A percentile compares a stretch with the other conserved stretches of the same genome.
phyloP scores from a whole-genome alignment of 1,140 invertebrate species.

The Caenorhabditis remanei region DNA sequence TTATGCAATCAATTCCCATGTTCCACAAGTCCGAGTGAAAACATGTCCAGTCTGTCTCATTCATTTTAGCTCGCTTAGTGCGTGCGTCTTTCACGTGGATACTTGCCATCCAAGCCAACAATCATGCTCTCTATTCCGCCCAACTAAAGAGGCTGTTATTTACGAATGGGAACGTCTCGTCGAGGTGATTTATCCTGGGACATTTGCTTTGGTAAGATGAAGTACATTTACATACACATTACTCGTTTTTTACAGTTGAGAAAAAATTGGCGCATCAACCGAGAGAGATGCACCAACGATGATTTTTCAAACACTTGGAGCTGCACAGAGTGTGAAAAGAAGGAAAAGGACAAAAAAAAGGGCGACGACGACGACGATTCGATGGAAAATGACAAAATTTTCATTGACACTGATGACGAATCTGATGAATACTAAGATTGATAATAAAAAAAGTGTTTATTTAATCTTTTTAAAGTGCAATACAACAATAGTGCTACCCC shows the following conservation, averaged over 20 bases:
- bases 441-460: background rate
- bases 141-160: background rate
- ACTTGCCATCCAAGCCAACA: background rate
- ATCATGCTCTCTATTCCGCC: background rate
- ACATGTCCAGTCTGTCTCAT: background rate
- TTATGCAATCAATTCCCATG: background rate
- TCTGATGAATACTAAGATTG: background rate
- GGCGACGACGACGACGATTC: no score
- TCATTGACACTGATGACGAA: background rate
- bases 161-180: background rate
- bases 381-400: no score
- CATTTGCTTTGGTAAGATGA: background rate
- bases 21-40: background rate
- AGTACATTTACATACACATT: no score
- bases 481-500: conserved; percentile 15
- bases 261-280: background rate
- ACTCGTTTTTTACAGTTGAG: background rate
- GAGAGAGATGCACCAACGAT: no score
- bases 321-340: no score
- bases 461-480: conserved; percentile 7
- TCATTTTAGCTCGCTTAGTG: background rate
- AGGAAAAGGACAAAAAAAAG: no score
- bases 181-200: background rate
- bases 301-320: no score
- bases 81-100: background rate